These are phyloP conservation scores for Squalus acanthias DNA, from an alignment of 2,797 vertebrate species.

Conservation along the genomic window DNA sequence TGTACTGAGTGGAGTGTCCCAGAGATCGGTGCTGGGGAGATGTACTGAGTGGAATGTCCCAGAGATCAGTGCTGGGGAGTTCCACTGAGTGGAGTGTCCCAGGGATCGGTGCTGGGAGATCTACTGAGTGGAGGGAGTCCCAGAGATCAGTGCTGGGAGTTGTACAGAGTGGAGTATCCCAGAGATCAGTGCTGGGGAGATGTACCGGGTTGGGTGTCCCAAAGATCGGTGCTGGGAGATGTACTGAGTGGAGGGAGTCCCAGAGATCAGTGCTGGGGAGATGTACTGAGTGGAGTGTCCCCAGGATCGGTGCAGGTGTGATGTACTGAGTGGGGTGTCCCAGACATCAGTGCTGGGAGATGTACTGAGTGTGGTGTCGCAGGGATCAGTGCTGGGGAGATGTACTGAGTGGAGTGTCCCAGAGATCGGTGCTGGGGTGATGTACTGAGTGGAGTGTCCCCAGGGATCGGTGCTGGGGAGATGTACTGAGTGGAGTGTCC, in stretches of 20 bases:
- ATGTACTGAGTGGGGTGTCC: background rate
- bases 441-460: too few species aligned
- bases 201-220: background rate
- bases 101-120: background rate
- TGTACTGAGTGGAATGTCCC: background rate
- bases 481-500: background rate
- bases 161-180: too few species aligned
- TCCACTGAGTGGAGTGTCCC: background rate
- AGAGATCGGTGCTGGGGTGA: background rate
- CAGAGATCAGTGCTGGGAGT: background rate
- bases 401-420: background rate
- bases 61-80: background rate
- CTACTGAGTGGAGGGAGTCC: background rate
- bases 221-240: background rate
- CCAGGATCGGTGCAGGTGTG: background rate
- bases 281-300: background rate
- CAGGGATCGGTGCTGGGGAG: too few species aligned
- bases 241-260: background rate
- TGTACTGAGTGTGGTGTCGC: background rate
- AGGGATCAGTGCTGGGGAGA: background rate
- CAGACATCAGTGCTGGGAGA: background rate
- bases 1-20: background rate
- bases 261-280: too few species aligned
- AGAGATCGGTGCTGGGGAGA: background rate
- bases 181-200: too few species aligned